Evolutionary conservation across 2,888 invertebrate genomes (phyloP).

Genomic region (Blera fallax): DNA sequence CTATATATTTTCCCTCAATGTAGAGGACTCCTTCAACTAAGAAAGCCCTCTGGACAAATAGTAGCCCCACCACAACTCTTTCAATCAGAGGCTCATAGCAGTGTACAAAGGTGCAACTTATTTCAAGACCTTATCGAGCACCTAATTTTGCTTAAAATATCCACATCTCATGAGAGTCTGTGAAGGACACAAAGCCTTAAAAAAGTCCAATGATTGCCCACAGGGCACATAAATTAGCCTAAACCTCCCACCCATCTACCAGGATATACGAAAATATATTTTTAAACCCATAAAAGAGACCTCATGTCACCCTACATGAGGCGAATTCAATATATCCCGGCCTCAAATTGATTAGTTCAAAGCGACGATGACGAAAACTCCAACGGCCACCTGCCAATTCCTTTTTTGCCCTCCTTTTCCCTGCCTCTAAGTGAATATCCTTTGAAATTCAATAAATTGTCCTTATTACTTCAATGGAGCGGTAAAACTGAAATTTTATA

Average conservation of each 20-base stretch:
- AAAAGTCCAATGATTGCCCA: constrained; percentile 36
- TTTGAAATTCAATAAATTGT: constrained; percentile 79
- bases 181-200: background rate
- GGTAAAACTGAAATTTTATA: constrained; percentile 79
- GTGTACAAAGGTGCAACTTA: no score
- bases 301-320: constrained; percentile 29
- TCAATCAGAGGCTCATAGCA: no score
- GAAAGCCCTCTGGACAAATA: no score
- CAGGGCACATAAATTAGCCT: constrained; percentile 17
- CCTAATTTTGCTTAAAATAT: background rate
- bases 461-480: constrained; percentile 80
- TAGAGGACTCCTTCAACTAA: no score
- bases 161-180: background rate
- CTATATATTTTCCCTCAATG: no score
- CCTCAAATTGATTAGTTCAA: constrained; percentile 23
- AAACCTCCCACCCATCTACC: background rate
- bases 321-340: constrained; percentile 34
- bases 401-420: background rate
- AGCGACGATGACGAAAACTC: background rate
- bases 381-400: background rate
- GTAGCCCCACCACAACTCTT: no score
- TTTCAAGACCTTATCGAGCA: no score
- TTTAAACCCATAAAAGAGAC: constrained; percentile 21
- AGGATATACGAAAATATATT: background rate
- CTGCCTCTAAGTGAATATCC: background rate